A percentile compares a stretch with the other conserved stretches of the same genome.
phyloP scores from a whole-genome alignment of 2,888 invertebrate species.

The Dorcus hopei region DNA sequence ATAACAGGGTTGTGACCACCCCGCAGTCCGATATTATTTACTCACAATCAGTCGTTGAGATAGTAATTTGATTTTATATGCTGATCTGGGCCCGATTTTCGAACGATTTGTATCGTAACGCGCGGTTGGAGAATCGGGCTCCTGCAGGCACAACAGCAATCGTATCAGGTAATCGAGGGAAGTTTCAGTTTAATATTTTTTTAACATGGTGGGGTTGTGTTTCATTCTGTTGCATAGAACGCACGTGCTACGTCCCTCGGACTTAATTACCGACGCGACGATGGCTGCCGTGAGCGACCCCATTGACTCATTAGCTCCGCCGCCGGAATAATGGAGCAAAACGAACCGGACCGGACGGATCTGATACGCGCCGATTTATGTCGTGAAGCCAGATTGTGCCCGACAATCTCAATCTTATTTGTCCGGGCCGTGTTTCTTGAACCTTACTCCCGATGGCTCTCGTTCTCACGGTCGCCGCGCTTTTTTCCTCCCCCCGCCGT shows the following conservation, averaged over 20 bases:
- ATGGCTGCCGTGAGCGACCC: slow-evolving; percentile 12
- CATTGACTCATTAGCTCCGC: slow-evolving; percentile 21
- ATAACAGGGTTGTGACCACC: too few species aligned
- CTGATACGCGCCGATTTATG: slow-evolving; percentile 30
- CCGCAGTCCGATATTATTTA: too few species aligned
- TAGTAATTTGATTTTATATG: too few species aligned
- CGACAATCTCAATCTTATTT: slow-evolving; percentile 25
- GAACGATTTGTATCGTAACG: too few species aligned
- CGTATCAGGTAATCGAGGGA: too few species aligned
- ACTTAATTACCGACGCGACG: slow-evolving; percentile 18
- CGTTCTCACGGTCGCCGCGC: slow-evolving; percentile 24
- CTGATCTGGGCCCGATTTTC: too few species aligned
- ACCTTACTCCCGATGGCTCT: slow-evolving; percentile 21
- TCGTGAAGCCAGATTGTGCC: slow-evolving; percentile 28
- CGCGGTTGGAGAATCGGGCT: too few species aligned
- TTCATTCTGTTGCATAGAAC: too few species aligned
- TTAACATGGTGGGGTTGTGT: too few species aligned
- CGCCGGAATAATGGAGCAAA: slow-evolving; percentile 19
- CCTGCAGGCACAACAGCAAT: too few species aligned
- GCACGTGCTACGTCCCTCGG: not conserved
- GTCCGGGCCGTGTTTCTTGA: slow-evolving; percentile 24
- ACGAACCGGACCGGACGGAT: slow-evolving; percentile 16
- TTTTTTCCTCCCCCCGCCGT: not conserved
- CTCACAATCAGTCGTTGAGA: too few species aligned
- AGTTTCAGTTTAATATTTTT: too few species aligned